These are phyloP conservation scores for Phocoena phocoena DNA, from an alignment of 2,113 vertebrate genomes.

Conservation along the genomic window DNA sequence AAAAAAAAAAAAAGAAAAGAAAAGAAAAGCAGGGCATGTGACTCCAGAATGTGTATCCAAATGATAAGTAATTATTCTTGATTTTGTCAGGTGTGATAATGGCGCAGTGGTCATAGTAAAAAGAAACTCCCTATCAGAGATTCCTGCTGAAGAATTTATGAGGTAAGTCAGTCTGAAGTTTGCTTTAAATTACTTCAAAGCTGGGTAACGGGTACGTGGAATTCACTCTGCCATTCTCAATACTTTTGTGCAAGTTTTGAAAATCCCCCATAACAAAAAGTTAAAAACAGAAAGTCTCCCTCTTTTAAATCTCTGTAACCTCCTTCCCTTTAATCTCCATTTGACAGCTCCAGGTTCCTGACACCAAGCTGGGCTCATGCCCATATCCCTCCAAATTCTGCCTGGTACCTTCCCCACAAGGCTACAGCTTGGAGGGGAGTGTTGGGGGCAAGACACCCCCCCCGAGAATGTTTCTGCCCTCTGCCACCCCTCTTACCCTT, in stretches of 20 bases:
- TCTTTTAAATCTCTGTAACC: neutral
- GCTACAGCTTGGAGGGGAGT: neutral
- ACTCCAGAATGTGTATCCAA: neutral
- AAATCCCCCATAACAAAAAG: neutral
- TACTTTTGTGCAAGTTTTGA: neutral
- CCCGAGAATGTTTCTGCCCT: neutral
- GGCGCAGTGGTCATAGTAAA: neutral
- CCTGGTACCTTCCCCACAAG: neutral
- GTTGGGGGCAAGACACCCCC: fast-evolving
- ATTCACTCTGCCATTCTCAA: neutral
- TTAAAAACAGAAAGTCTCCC: neutral
- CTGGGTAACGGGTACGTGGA: neutral
- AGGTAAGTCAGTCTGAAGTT: neutral
- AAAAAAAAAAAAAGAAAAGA: no score
- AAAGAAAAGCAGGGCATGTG: neutral
- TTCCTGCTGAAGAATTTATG: neutral
- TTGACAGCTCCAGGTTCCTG: neutral
- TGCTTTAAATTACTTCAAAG: neutral
- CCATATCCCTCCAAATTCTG: neutral
- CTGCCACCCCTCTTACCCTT: neutral
- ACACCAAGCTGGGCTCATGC: neutral
- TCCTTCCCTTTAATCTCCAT: neutral
- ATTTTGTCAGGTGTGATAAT: neutral
- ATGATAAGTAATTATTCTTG: neutral
- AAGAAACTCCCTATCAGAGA: neutral